A percentile compares a stretch with the other conserved stretches of the same genome.
phyloP scores from a whole-genome alignment of 2,113 vertebrate genomes.

The Gymnobelideus leadbeateri region DNA sequence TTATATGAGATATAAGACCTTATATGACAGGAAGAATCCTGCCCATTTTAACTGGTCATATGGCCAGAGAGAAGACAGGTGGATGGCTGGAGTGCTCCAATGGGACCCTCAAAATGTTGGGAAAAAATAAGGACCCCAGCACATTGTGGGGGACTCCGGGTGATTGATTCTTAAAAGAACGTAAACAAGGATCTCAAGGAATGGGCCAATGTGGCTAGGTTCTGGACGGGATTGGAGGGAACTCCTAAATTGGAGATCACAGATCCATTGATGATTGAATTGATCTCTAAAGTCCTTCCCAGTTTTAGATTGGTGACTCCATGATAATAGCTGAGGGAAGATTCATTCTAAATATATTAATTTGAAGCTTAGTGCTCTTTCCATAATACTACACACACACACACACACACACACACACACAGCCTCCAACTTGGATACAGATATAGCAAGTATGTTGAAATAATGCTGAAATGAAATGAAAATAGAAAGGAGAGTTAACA shows the following conservation, averaged over 20 bases:
- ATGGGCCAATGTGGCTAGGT: background rate
- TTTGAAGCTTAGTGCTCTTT: background rate
- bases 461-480: background rate
- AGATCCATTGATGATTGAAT: background rate
- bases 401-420: too few relatives aligned
- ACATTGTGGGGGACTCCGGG: background rate
- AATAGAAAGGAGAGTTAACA: background rate
- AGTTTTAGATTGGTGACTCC: background rate
- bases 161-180: background rate
- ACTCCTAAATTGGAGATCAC: background rate
- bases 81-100: background rate
- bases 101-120: background rate
- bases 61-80: background rate
- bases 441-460: background rate
- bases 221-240: background rate
- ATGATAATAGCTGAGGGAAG: background rate
- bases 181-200: background rate
- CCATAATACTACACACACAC: background rate
- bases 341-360: background rate
- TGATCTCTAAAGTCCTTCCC: background rate
- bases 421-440: background rate
- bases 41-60: background rate
- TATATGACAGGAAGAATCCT: background rate
- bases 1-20: too few relatives aligned
- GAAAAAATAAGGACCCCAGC: background rate